Percentiles rank a stretch among this genome's conserved stretches.
These are phyloP conservation scores for Zaprionus gabonicus DNA, from an alignment of 1,140 invertebrate species.

Conservation along the genomic window DNA sequence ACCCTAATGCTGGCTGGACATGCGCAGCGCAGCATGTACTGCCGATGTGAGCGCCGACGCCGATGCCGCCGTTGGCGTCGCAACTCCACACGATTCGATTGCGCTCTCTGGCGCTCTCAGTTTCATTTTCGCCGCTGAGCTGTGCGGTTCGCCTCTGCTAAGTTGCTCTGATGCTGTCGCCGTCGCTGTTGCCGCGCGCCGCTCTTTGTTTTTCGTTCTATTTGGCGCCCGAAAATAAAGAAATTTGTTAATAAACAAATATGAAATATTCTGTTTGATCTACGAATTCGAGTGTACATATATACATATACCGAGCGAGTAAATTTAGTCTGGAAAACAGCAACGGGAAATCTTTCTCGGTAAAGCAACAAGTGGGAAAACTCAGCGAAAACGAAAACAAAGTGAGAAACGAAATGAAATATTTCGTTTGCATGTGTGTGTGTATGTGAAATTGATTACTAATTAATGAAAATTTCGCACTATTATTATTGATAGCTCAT, in stretches of 20 bases:
- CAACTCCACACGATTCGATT: constrained; percentile 28
- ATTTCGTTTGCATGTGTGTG: constrained; percentile 24
- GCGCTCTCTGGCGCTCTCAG: constrained; percentile 32
- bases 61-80: constrained; percentile 21
- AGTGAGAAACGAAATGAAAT: constrained; percentile 31
- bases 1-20: constrained; percentile 48
- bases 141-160: constrained; percentile 42
- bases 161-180: constrained; percentile 34
- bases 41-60: constrained; percentile 19
- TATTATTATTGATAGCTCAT: constrained; percentile 31
- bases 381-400: constrained; percentile 54
- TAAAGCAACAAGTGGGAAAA: constrained; percentile 22
- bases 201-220: constrained; percentile 33
- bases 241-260: constrained; percentile 46
- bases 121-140: constrained; percentile 35
- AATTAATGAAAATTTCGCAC: constrained; percentile 45
- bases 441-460: constrained; percentile 45
- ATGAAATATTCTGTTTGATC: constrained; percentile 26
- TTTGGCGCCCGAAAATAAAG: constrained; percentile 22
- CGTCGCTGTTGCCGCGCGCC: constrained; percentile 34
- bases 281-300: constrained; percentile 19
- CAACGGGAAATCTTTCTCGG: constrained; percentile 28
- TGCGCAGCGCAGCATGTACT: constrained; percentile 43
- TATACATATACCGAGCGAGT: constrained; percentile 23
- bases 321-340: constrained; percentile 30